Percentiles rank a stretch among this genome's conserved stretches.
Evolutionary conservation across 2,888 invertebrate species (phyloP).

Genomic region (Bombylius major): DNA sequence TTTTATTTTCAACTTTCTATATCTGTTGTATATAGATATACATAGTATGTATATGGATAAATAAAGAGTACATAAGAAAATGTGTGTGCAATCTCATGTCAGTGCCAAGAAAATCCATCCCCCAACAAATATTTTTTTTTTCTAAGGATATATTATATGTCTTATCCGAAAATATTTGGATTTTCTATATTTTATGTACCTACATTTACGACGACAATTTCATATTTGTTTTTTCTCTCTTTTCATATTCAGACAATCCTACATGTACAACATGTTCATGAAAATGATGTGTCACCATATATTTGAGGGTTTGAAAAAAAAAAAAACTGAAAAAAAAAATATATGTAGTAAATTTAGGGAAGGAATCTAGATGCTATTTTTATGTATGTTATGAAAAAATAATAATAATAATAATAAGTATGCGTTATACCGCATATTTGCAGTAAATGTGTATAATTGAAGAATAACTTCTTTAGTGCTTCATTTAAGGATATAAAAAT

Average conservation of each 20-base stretch:
- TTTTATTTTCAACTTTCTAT: conserved; percentile 17
- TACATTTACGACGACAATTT: too few species aligned
- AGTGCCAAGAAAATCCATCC: background rate
- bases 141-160: background rate
- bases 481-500: conserved; percentile 7
- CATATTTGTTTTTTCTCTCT: background rate
- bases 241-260: conserved; percentile 4
- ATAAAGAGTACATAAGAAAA: background rate
- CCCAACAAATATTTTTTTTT: background rate
- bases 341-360: too few species aligned
- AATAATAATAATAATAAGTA: too few species aligned
- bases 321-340: too few species aligned
- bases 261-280: conserved; percentile 11
- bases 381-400: too few species aligned
- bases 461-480: background rate
- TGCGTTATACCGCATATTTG: too few species aligned
- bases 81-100: background rate
- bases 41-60: too few species aligned
- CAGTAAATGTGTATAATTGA: too few species aligned
- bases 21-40: too few species aligned
- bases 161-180: conserved; percentile 6
- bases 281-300: conserved; percentile 12
- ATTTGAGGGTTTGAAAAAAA: background rate
- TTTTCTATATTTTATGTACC: background rate
- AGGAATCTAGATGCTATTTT: too few species aligned